A percentile compares a stretch with the other conserved stretches of the same genome.
Evolutionary conservation across 2,797 vertebrate genomes (phyloP).

Genomic region (Xiphorhynchus erythropygius): DNA sequence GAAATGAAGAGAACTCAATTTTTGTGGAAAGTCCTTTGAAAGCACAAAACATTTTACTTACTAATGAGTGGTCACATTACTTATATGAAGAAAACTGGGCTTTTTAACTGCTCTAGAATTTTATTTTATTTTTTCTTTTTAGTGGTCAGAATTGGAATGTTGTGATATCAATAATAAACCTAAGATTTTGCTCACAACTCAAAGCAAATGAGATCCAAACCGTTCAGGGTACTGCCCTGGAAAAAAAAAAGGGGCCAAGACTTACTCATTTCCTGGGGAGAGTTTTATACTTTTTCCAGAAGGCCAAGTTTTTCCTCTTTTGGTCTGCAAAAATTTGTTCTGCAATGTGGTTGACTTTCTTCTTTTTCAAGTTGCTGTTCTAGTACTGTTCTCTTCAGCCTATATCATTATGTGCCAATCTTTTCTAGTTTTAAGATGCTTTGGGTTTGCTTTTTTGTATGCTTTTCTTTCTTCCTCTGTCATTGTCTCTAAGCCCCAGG

Average conservation of each 20-base stretch:
- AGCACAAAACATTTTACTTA: not conserved
- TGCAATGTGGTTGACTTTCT: not conserved
- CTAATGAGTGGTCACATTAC: not conserved
- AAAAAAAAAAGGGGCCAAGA: not conserved
- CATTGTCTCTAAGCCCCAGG: not conserved
- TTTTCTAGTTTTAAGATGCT: not conserved
- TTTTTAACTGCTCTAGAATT: not conserved
- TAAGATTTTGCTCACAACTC: not conserved
- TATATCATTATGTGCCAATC: not conserved
- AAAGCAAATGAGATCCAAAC: not conserved
- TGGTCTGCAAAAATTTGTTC: not conserved
- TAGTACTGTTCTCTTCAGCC: not conserved
- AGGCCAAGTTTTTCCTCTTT: not conserved
- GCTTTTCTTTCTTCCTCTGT: not conserved
- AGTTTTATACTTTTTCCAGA: not conserved
- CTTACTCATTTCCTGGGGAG: not conserved
- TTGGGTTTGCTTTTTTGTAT: not conserved
- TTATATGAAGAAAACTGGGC: not conserved
- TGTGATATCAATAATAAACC: not conserved
- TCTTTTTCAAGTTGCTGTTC: not conserved
- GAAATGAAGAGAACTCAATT: not conserved
- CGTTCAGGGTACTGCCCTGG: not conserved
- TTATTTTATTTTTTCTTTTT: not conserved
- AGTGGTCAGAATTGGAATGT: not conserved
- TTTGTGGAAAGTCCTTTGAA: not conserved